These are phyloP conservation scores for Merops nubicus DNA, from an alignment of 2,113 vertebrate genomes.

Conservation along the genomic window DNA sequence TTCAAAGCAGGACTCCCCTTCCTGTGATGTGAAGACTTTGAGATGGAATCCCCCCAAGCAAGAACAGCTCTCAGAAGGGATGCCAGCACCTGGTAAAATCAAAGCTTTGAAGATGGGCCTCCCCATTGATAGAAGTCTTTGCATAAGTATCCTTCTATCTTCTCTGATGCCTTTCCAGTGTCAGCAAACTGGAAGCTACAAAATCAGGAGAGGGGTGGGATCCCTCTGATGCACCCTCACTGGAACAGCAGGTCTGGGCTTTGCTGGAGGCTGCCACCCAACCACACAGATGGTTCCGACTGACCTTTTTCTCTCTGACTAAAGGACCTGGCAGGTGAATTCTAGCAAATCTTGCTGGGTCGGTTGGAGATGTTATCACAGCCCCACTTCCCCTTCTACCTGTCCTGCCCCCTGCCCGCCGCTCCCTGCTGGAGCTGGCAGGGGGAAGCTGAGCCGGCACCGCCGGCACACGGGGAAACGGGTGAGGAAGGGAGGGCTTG, in stretches of 20 bases:
- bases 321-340: slow-evolving; percentile 26
- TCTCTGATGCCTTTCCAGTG: slow-evolving; percentile 73
- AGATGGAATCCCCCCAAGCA: slow-evolving; percentile 59
- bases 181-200: slow-evolving; percentile 48
- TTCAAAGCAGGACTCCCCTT: slow-evolving; percentile 68
- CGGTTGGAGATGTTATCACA: background rate
- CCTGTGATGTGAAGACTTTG: slow-evolving; percentile 66
- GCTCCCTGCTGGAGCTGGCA: background rate
- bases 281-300: background rate
- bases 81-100: slow-evolving; percentile 58
- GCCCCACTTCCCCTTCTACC: background rate
- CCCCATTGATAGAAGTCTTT: slow-evolving; percentile 57
- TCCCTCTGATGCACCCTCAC: slow-evolving; percentile 9
- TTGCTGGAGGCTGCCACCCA: slow-evolving; percentile 4
- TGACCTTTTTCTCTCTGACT: background rate
- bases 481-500: background rate
- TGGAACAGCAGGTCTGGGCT: slow-evolving; percentile 38
- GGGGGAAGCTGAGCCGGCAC: background rate
- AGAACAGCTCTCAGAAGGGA: slow-evolving; percentile 56
- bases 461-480: fast-evolving
- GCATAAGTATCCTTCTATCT: slow-evolving; percentile 53
- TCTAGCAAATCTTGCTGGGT: background rate
- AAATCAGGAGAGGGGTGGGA: background rate
- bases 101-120: slow-evolving; percentile 73
- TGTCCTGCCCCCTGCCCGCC: background rate